Evolutionary conservation across 2,113 vertebrate genomes (phyloP).

Genomic region (Murina feae): DNA sequence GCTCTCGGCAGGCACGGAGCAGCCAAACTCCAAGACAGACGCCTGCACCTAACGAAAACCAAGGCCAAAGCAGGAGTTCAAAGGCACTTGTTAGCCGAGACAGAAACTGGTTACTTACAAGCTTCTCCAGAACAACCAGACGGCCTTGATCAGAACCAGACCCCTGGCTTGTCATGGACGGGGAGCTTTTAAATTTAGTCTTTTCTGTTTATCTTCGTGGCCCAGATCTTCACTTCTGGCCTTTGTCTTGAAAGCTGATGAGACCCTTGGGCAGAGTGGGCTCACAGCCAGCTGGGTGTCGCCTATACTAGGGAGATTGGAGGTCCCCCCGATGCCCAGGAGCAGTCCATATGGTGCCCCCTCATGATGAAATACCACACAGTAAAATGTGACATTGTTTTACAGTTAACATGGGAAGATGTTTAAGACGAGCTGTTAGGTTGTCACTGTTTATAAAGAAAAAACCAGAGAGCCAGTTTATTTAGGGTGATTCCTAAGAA

Average conservation of each 20-base stretch:
- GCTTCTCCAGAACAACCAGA: not conserved
- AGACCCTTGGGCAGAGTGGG: not conserved
- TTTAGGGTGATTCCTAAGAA: not conserved
- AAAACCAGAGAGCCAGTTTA: not conserved
- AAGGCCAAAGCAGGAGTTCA: too few relatives aligned
- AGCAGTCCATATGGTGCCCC: not conserved
- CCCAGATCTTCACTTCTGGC: not conserved
- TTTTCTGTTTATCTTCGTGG: not conserved
- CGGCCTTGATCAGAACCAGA: not conserved
- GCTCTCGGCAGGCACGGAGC: not conserved
- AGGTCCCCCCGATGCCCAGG: not conserved
- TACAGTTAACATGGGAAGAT: not conserved
- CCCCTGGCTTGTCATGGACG: not conserved
- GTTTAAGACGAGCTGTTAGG: not conserved
- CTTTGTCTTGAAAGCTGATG: not conserved
- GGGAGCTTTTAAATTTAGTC: not conserved
- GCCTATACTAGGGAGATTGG: not conserved
- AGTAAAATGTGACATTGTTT: not conserved
- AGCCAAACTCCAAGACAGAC: too few relatives aligned
- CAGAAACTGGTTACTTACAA: not conserved
- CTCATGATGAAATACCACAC: rapidly evolving
- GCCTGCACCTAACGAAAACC: not conserved
- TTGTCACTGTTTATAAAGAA: not conserved
- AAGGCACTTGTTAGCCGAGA: rapidly evolving
- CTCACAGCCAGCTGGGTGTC: not conserved